Base-by-base conservation (phyloP, 2,113 vertebrate genomes). In the Hiodon tergisus region DNA sequence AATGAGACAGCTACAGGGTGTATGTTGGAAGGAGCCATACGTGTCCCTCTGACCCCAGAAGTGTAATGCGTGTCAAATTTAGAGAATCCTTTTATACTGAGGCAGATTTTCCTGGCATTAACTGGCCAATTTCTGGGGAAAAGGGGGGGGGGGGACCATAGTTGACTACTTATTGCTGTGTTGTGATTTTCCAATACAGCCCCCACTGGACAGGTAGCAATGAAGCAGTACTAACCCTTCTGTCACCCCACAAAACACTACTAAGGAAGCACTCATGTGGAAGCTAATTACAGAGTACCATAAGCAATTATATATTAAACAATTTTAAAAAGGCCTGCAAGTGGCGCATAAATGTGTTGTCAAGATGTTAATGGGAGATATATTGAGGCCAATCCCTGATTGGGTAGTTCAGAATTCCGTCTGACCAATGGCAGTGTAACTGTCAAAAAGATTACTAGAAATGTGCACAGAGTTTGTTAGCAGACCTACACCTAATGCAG, bases 261-360 rank as follows among this genome's bases (percentile, higher is more conserved):
- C 73, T 69, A 80, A 67, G 51, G 73, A 74, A 67, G 74, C 72
- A 77, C 50, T 76, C 79, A 78, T 73, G 79, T 74, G 79, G 72
- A 85, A 82, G 76, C 81, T 71, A 76, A 83, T 83, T 81, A 70
- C 69, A 69, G 74, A 77, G 73, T 60, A 63, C 74, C 67, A 53
- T 67, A 78, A 73, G 79, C 76, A 80, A 83, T 82, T 80, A 82
- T 74, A 77, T 71, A 85, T 83, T 80, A 82, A 82, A 76, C 73
- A 57, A 77, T 75, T 77, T 80, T 71, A 46, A 79, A 78, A 77
- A 46, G 17, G 52, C 47, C 72, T 76, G 50, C 46, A 46, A 67
- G 31, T 50, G 63, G 71, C 74, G 80, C 69, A 81, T 73, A 72
- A 66, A 68, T 17, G 31, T 75, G 79, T 80, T 77, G 75, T 77